Conservation (phyloP, 2,888 invertebrate genomes). For the Chymomyza amoena region DNA sequence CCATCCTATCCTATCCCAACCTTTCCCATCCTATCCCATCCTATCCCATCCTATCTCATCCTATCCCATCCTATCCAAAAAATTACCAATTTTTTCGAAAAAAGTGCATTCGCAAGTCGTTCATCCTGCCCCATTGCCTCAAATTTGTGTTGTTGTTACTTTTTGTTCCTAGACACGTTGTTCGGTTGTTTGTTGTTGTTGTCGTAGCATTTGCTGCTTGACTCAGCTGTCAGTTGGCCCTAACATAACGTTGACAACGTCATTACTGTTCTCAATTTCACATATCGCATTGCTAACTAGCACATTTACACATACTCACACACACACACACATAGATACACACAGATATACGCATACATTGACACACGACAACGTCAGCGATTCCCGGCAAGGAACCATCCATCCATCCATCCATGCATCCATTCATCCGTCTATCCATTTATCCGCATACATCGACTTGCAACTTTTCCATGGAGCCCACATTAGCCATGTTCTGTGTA, state of each 20-base stretch:
- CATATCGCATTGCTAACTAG: slow-evolving; percentile 65
- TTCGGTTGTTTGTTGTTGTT: neutral
- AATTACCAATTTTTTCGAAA: too few species aligned
- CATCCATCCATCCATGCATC: neutral
- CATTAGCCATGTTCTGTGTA: neutral
- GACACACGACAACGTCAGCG: neutral
- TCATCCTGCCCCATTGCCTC: too few species aligned
- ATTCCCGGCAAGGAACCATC: neutral
- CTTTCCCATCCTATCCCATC: too few species aligned
- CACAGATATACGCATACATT: neutral
- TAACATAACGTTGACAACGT: slow-evolving; percentile 65
- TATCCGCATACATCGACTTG: neutral
- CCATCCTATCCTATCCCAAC: too few species aligned
- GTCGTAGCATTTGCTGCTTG: slow-evolving; percentile 23
- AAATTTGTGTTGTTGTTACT: neutral
- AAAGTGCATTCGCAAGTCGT: too few species aligned
- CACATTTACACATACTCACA: slow-evolving; percentile 23
- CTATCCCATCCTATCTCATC: too few species aligned
- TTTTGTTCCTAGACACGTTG: neutral
- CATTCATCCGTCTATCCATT: too few species aligned
- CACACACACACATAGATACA: neutral
- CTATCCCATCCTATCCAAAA: too few species aligned
- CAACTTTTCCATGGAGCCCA: neutral
- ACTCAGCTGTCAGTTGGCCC: slow-evolving; percentile 46
- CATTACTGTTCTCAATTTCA: slow-evolving; percentile 72